Evolutionary conservation across 2,113 vertebrate genomes (phyloP).

Genomic region (Morone chrysops): DNA sequence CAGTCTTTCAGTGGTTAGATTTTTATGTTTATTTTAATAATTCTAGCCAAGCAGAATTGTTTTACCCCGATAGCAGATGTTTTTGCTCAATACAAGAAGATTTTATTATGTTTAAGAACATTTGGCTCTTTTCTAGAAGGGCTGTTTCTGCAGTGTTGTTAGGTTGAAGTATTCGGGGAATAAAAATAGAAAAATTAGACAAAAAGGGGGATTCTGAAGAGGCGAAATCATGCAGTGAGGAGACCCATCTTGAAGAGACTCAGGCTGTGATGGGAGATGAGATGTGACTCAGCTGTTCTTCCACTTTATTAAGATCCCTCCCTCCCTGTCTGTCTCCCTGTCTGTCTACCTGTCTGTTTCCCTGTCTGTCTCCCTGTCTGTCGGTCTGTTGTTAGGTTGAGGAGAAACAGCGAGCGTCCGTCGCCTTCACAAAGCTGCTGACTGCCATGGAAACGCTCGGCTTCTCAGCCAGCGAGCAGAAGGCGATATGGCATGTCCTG

Average conservation of each 20-base stretch:
- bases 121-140: too few species aligned
- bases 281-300: constrained; percentile 51
- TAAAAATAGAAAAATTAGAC: neutral
- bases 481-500: constrained; percentile 90
- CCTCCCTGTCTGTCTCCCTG: neutral
- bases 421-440: constrained; percentile 88
- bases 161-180: too few species aligned
- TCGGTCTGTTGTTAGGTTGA: constrained; percentile 84
- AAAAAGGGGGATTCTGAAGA: neutral
- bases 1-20: too few species aligned
- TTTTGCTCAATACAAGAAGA: too few species aligned
- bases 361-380: neutral
- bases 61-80: too few species aligned
- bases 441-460: constrained; percentile 90
- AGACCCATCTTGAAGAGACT: neutral
- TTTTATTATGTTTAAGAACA: too few species aligned
- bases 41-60: too few species aligned
- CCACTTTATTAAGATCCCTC: constrained; percentile 3
- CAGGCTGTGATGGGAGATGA: neutral
- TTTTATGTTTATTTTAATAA: too few species aligned
- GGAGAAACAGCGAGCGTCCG: constrained; percentile 90
- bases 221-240: neutral
- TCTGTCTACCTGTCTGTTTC: neutral
- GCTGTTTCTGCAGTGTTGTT: too few species aligned
- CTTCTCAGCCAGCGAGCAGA: constrained; percentile 86